Evolutionary conservation across 2,888 invertebrate species (phyloP).

Genomic region (Cepaea hortensis): DNA sequence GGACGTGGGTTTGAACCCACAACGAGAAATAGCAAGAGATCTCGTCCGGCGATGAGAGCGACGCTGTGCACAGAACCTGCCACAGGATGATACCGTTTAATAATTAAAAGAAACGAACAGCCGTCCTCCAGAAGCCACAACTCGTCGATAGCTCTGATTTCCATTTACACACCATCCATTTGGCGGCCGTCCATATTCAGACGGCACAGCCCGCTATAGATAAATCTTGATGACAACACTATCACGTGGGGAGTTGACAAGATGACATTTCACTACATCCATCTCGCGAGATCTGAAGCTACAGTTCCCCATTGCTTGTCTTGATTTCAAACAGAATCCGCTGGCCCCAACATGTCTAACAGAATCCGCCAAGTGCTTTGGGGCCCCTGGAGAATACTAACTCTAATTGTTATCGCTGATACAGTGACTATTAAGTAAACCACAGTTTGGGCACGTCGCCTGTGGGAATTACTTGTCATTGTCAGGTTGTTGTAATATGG

Average conservation of each 20-base stretch:
- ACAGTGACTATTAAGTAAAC: not conserved
- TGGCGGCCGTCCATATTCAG: not conserved
- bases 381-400: not conserved
- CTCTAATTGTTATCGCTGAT: not conserved
- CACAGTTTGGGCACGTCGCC: not conserved
- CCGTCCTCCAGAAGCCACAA: too few relatives aligned
- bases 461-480: not conserved
- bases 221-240: not conserved
- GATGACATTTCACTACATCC: constrained; percentile 4
- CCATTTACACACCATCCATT: not conserved
- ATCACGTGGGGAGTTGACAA: not conserved
- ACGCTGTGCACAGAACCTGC: too few relatives aligned
- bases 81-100: too few relatives aligned
- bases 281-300: constrained; percentile 22
- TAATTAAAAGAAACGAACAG: too few relatives aligned
- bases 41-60: too few relatives aligned
- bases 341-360: not conserved
- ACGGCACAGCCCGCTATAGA: not conserved
- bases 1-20: too few relatives aligned
- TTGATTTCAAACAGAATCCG: not conserved
- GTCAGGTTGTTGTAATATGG: not conserved
- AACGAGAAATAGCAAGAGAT: too few relatives aligned
- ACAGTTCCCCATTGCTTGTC: not conserved
- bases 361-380: not conserved
- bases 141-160: not conserved